Evolutionary conservation across 2,888 invertebrate species (phyloP).

Genomic region (Netelia melanura): DNA sequence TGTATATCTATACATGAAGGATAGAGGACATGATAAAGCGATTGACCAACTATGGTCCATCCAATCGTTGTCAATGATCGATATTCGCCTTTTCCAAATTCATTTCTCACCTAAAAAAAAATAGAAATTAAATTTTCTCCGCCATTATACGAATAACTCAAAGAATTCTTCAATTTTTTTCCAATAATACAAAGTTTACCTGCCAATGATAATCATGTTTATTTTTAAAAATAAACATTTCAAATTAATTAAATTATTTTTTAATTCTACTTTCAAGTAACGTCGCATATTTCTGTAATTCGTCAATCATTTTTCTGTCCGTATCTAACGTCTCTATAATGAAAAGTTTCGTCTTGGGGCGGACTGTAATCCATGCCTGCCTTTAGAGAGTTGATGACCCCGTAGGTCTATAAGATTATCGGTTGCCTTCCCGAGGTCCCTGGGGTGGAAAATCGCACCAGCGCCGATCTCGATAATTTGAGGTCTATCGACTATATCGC

Average conservation of each 20-base stretch:
- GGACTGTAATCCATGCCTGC: conserved; percentile 24
- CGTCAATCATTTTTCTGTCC: not conserved
- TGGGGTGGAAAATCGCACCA: conserved; percentile 19
- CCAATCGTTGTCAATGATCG: not conserved
- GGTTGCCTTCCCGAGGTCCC: conserved; percentile 53
- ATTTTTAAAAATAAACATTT: too few species aligned
- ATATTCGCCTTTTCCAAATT: too few species aligned
- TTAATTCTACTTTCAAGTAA: too few species aligned
- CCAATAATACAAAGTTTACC: too few species aligned
- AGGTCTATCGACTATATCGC: conserved; percentile 29
- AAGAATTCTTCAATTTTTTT: too few species aligned
- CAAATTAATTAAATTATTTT: too few species aligned
- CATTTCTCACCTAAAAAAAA: too few species aligned
- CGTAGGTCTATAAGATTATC: conserved; percentile 37
- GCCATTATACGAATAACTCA: too few species aligned
- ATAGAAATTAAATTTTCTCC: too few species aligned
- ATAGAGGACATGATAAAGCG: not conserved
- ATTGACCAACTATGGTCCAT: not conserved
- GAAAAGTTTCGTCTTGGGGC: not conserved
- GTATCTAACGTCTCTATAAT: conserved; percentile 33
- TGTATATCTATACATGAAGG: not conserved
- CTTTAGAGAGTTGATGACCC: conserved; percentile 24
- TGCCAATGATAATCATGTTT: too few species aligned
- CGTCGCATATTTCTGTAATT: not conserved
- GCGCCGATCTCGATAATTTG: conserved; percentile 44